phyloP scores from a whole-genome alignment of 1,140 invertebrate genomes.

The Planococcus citri region DNA sequence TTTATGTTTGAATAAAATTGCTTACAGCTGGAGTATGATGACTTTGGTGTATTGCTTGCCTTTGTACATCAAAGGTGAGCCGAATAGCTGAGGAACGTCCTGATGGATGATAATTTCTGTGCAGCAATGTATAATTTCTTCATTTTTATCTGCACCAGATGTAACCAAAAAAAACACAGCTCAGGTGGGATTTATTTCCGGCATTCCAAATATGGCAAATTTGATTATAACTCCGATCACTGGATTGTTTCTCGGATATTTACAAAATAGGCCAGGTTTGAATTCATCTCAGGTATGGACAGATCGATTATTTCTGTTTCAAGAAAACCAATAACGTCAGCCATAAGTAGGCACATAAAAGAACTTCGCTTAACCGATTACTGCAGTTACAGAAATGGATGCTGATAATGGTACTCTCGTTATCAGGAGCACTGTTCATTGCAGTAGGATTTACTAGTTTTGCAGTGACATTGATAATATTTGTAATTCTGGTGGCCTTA shows the following conservation, averaged over 20 bases:
- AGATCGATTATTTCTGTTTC: too few relatives aligned
- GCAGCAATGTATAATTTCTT: too few relatives aligned
- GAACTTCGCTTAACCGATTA: too few relatives aligned
- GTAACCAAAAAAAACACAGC: not conserved
- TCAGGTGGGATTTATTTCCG: not conserved
- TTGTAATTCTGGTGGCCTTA: too few relatives aligned
- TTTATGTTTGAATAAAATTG: not conserved
- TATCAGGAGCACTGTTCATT: too few relatives aligned
- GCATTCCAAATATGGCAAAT: not conserved
- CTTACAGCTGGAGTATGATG: not conserved
- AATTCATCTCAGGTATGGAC: not conserved
- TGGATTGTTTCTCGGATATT: not conserved
- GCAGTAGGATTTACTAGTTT: too few relatives aligned
- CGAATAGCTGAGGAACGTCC: too few relatives aligned
- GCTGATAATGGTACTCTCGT: not conserved
- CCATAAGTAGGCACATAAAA: too few relatives aligned
- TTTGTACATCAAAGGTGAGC: not conserved
- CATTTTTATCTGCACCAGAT: not conserved
- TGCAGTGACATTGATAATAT: too few relatives aligned
- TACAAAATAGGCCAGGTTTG: not conserved
- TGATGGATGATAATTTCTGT: too few relatives aligned
- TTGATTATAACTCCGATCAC: not conserved
- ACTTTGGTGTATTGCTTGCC: not conserved
- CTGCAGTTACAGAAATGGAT: too few relatives aligned
- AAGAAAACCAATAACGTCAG: too few relatives aligned